Percentiles rank a stretch among this genome's conserved stretches.
Evolutionary conservation across 2,888 invertebrate genomes (phyloP).

Genomic region (Tanytarsus gracilentus): DNA sequence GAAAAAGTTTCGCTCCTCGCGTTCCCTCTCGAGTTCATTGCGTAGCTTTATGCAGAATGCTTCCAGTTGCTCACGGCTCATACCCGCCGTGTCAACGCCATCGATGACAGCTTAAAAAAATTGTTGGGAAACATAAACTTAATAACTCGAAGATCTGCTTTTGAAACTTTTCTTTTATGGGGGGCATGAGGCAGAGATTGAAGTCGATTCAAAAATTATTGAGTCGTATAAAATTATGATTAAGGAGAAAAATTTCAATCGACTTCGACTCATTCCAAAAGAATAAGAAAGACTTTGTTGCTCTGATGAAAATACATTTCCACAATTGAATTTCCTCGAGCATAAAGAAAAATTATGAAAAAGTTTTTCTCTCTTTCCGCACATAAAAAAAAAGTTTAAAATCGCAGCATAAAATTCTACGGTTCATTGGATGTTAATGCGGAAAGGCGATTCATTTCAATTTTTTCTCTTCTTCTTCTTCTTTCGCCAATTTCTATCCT

Average conservation of each 20-base stretch:
- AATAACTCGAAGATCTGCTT: not conserved
- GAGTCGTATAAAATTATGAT: no score
- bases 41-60: constrained; percentile 75
- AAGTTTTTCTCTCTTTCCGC: not conserved
- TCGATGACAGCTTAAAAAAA: constrained; percentile 57
- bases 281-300: constrained; percentile 1
- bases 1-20: constrained; percentile 92
- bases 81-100: constrained; percentile 84
- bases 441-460: constrained; percentile 23
- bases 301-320: not conserved
- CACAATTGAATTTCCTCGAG: constrained; percentile 20
- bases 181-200: no score
- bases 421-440: constrained; percentile 28
- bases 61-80: constrained; percentile 88
- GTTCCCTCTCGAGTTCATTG: constrained; percentile 85
- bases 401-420: constrained; percentile 11
- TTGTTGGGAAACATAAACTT: constrained; percentile 21
- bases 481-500: not conserved
- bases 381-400: constrained; percentile 13
- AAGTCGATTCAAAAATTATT: no score
- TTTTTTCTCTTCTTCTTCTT: constrained; percentile 1
- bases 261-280: not conserved
- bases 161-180: not conserved
- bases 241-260: no score
- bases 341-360: constrained; percentile 13